Evolutionary conservation across 1,140 invertebrate genomes (phyloP).

Genomic region (Ptiloglossa arizonensis): DNA sequence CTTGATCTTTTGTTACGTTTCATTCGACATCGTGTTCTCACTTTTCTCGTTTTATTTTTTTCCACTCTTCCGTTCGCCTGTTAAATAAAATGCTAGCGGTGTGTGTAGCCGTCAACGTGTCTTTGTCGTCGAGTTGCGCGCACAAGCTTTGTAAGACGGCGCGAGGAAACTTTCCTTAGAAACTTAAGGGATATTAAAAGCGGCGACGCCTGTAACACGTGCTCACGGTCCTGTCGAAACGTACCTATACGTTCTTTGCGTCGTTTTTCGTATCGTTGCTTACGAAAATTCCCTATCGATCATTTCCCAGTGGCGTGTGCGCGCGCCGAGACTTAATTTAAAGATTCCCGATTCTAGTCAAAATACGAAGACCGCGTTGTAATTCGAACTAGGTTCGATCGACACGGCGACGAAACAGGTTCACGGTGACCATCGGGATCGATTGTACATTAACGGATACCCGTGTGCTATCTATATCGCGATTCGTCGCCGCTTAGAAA

Average conservation of each 20-base stretch:
- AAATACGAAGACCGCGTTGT: constrained; percentile 29
- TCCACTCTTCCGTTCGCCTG: constrained; percentile 6
- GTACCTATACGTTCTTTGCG: too few species aligned
- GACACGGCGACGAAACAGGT: not conserved
- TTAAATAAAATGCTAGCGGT: constrained; percentile 1
- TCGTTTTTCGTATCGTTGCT: not conserved
- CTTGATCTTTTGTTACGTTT: constrained; percentile 9
- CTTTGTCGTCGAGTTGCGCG: constrained; percentile 21
- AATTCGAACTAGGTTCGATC: constrained; percentile 4
- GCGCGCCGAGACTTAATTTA: not conserved
- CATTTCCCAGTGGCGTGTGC: not conserved
- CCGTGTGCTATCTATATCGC: not conserved
- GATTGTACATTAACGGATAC: not conserved
- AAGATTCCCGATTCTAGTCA: constrained; percentile 55
- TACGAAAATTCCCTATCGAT: not conserved
- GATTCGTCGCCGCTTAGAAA: not conserved
- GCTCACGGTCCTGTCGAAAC: constrained; percentile 30
- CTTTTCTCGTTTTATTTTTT: constrained; percentile 20
- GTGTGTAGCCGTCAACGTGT: not conserved
- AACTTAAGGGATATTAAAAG: not conserved
- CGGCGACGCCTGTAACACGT: constrained; percentile 21
- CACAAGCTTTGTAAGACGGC: constrained; percentile 28
- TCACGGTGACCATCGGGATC: not conserved
- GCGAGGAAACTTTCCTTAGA: constrained; percentile 2
- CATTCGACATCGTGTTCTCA: not conserved